Conservation (phyloP, 2,797 vertebrate species). For the Anableps anableps region DNA sequence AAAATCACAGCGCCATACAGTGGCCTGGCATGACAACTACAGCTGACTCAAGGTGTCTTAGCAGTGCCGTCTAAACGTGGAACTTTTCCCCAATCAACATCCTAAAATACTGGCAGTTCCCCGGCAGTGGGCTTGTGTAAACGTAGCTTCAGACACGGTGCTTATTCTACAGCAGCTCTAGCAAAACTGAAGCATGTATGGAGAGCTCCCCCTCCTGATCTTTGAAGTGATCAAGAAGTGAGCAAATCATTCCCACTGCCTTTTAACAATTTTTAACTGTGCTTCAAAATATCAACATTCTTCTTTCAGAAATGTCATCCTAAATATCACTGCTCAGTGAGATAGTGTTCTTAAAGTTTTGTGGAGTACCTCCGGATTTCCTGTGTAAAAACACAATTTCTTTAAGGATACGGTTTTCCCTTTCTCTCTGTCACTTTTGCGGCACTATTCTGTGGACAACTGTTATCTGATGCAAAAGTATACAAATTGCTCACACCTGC, state of each 20-base stretch:
- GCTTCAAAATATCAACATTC: not conserved
- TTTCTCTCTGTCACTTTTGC: not conserved
- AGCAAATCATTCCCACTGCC: not conserved
- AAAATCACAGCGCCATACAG: too few relatives aligned
- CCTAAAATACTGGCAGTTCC: too few relatives aligned
- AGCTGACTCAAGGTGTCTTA: too few relatives aligned
- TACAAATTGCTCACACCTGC: not conserved
- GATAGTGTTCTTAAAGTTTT: not conserved
- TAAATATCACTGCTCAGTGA: not conserved
- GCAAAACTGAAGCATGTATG: too few relatives aligned
- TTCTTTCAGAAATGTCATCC: not conserved
- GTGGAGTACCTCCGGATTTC: not conserved
- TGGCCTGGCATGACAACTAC: too few relatives aligned
- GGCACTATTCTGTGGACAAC: not conserved
- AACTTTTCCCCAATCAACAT: too few relatives aligned
- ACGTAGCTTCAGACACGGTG: too few relatives aligned
- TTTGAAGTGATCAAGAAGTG: not conserved
- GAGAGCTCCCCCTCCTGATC: too few relatives aligned
- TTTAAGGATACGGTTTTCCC: not conserved
- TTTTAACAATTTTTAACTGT: not conserved
- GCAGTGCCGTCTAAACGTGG: too few relatives aligned
- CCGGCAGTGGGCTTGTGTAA: too few relatives aligned
- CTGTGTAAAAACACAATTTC: not conserved
- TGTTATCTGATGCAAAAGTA: not conserved
- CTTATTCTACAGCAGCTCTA: too few relatives aligned